phyloP scores from a whole-genome alignment of 2,888 invertebrate species.

The Drosophila flavopinicola region DNA sequence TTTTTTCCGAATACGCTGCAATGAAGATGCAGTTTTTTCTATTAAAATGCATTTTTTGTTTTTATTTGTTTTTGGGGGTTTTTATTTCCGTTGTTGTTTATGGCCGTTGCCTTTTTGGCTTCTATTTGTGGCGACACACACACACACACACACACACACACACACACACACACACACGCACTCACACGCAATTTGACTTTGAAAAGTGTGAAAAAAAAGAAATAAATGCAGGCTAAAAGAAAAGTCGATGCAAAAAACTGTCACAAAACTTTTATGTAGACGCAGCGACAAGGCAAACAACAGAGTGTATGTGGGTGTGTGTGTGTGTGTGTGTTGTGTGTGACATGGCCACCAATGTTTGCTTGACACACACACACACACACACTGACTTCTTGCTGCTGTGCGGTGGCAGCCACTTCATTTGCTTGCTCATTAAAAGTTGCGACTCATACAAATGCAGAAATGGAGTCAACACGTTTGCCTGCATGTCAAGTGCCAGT shows the following conservation, averaged over 20 bases:
- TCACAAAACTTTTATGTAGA: slow-evolving; percentile 75
- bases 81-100: slow-evolving; percentile 29
- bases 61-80: slow-evolving; percentile 8
- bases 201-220: slow-evolving; percentile 39
- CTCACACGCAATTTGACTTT: slow-evolving; percentile 62
- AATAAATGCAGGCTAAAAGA: slow-evolving; percentile 15
- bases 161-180: slow-evolving; percentile 16
- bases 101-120: slow-evolving; percentile 55
- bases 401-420: slow-evolving; percentile 66
- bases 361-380: slow-evolving; percentile 1
- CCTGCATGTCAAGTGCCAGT: slow-evolving; percentile 76
- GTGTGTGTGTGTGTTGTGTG: too few relatives aligned
- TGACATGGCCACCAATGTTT: too few relatives aligned
- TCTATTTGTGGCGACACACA: slow-evolving; percentile 43
- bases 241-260: slow-evolving; percentile 61
- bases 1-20: slow-evolving; percentile 56
- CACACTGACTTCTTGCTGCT: not conserved
- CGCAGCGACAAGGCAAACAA: slow-evolving; percentile 44
- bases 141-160: slow-evolving; percentile 27
- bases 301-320: not conserved
- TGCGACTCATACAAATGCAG: slow-evolving; percentile 77
- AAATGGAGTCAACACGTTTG: slow-evolving; percentile 73
- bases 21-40: slow-evolving; percentile 63
- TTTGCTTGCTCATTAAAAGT: slow-evolving; percentile 77
- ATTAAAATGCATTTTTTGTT: slow-evolving; percentile 36